Evolutionary conservation across 2,888 invertebrate species (phyloP).

Genomic region (Lochmaea capreae): DNA sequence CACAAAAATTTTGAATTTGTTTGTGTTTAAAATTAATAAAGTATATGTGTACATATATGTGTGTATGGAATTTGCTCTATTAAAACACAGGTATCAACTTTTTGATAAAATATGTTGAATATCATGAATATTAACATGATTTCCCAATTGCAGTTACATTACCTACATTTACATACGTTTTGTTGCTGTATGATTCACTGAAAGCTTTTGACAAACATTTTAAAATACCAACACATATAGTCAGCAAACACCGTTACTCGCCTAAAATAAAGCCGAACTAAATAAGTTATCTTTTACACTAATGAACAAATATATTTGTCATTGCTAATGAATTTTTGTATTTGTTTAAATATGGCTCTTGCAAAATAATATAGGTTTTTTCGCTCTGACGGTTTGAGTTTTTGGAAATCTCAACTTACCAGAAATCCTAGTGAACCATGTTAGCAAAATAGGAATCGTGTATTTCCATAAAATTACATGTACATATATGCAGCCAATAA

Average conservation of each 20-base stretch:
- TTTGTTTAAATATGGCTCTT: neutral
- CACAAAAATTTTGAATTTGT: neutral
- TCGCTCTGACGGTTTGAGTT: neutral
- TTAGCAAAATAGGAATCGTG: conserved; percentile 28
- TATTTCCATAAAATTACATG: conserved; percentile 26
- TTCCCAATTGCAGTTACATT: too few species aligned
- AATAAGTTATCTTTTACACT: conserved; percentile 8
- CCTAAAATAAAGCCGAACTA: neutral
- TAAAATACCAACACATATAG: neutral
- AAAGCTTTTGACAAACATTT: neutral
- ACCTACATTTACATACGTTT: too few species aligned
- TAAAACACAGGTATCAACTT: too few species aligned
- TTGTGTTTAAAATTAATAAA: too few species aligned
- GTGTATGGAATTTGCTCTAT: neutral
- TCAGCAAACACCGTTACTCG: neutral
- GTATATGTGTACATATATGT: neutral
- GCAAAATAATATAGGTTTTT: neutral
- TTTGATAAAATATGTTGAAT: neutral
- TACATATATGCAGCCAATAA: conserved; percentile 18
- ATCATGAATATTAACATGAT: too few species aligned
- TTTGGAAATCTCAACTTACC: conserved; percentile 27
- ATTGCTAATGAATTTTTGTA: too few species aligned
- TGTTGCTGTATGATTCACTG: neutral
- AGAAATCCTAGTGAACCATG: conserved; percentile 28
- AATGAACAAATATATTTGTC: neutral